These are phyloP conservation scores for Bombylius major DNA, from an alignment of 2,888 invertebrate genomes.

Conservation along the genomic window DNA sequence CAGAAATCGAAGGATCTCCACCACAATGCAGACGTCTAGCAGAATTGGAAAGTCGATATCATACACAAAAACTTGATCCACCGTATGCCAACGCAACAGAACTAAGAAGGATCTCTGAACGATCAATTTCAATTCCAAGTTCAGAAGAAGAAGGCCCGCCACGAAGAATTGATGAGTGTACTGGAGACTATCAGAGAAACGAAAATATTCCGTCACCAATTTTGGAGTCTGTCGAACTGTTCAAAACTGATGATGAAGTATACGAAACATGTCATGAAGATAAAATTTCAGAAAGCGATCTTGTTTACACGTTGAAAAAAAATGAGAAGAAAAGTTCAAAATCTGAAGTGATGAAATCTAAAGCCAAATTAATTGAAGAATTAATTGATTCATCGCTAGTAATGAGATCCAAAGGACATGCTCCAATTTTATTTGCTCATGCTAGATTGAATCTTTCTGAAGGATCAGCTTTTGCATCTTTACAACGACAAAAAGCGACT, in stretches of 20 bases:
- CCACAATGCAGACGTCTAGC: constrained; percentile 56
- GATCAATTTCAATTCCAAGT: constrained; percentile 62
- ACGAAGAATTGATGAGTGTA: constrained; percentile 43
- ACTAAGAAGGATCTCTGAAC: constrained; percentile 55
- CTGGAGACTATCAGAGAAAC: constrained; percentile 46
- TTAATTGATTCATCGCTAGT: constrained; percentile 52
- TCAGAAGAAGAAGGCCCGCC: constrained; percentile 59
- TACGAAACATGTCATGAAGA: constrained; percentile 31
- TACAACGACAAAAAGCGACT: constrained; percentile 64
- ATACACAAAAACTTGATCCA: constrained; percentile 47
- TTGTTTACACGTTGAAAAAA: constrained; percentile 38
- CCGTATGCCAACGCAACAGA: constrained; percentile 52
- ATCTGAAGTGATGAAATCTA: constrained; percentile 24
- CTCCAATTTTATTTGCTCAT: constrained; percentile 66
- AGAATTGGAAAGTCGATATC: constrained; percentile 52
- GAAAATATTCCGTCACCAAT: constrained; percentile 53
- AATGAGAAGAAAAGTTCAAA: constrained; percentile 14
- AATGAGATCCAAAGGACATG: constrained; percentile 57
- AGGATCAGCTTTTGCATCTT: constrained; percentile 61
- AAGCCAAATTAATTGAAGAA: constrained; percentile 51
- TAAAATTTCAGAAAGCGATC: constrained; percentile 44
- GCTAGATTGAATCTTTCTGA: constrained; percentile 70
- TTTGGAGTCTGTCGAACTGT: constrained; percentile 46
- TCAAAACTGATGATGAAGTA: constrained; percentile 45
- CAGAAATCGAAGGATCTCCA: constrained; percentile 64